Evolutionary conservation across 2,113 vertebrate genomes (phyloP), one percentile per base, ranked within the genome.

Genomic region (Ondatra zibethicus): DNA sequence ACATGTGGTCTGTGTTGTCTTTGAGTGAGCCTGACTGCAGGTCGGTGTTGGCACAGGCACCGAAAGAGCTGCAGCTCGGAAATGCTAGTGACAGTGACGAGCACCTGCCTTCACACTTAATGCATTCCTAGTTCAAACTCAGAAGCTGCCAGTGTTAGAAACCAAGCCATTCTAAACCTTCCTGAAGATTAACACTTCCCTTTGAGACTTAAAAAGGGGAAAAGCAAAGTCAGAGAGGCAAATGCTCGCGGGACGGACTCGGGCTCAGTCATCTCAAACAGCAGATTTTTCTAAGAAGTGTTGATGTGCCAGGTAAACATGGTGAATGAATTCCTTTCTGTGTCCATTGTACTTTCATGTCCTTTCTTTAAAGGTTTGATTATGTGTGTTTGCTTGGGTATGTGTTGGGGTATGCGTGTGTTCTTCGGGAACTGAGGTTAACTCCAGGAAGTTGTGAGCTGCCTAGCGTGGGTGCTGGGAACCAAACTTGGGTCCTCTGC

Each of bases 221-320:
- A 95, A 92, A 87, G 61, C 85, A 72, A 81, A 90, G 66, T 92
- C 72, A 80, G 68, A 52, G 93, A 95, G 50, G 91, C 52, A 94
- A 39, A 75, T 91, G 47, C 77, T 96, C 80, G 45, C 77, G 45
- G 94, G 94, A 78, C 1, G 45, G 75, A 78, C 25, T 23, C 45
- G 84, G 29, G 47, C 76, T 94, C 91, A 89, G 92, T 96, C 92
- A 87, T 89, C 93, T 73, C 72, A 93, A 93, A 76, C 39, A 25
- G 52, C 2, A 70, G 47, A 66, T 89, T 89, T 96, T 96, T 92
- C 95, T 94, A 61, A 89, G 93, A 97, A 89, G 92, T 96, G 77
- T 97, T 92, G 88, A 95, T 73, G 55, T 78, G 42, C 72, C 86
- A 55, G 80, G 86, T 85, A 87, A 92, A 92, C 89, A 89, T 6